Conservation (phyloP, 2,113 vertebrate genomes). For the Myiagra hebetior region DNA sequence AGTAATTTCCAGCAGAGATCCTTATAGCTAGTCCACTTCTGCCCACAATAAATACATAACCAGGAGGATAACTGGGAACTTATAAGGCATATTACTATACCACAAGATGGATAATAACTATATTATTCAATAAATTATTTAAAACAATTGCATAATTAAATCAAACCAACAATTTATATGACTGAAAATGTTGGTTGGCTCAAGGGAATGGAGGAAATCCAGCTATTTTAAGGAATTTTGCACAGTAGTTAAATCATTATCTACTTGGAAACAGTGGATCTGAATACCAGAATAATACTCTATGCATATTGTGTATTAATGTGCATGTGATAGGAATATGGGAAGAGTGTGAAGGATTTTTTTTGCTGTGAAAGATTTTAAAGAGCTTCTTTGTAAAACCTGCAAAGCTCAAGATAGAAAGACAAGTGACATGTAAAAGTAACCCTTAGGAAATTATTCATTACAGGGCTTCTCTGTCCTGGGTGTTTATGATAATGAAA, state of each 20-base stretch:
- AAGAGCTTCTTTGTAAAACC: not conserved
- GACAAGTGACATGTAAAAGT: not conserved
- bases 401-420: not conserved
- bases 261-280: not conserved
- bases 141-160: not conserved
- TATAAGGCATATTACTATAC: not conserved
- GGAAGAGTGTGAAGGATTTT: not conserved
- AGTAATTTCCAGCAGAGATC: not conserved
- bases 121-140: not conserved
- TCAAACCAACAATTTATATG: not conserved
- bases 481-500: not conserved
- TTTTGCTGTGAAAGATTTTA: not conserved
- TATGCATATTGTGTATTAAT: not conserved
- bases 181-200: not conserved
- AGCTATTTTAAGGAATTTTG: not conserved
- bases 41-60: not conserved
- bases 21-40: not conserved
- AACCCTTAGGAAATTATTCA: conserved; percentile 1
- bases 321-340: not conserved
- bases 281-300: not conserved
- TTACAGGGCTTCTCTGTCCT: not conserved
- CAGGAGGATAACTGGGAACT: not conserved
- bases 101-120: not conserved
- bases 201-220: not conserved
- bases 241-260: not conserved